These are phyloP conservation scores for Lasioglossum pauxillum DNA, from an alignment of 2,888 invertebrate genomes.

Conservation along the genomic window DNA sequence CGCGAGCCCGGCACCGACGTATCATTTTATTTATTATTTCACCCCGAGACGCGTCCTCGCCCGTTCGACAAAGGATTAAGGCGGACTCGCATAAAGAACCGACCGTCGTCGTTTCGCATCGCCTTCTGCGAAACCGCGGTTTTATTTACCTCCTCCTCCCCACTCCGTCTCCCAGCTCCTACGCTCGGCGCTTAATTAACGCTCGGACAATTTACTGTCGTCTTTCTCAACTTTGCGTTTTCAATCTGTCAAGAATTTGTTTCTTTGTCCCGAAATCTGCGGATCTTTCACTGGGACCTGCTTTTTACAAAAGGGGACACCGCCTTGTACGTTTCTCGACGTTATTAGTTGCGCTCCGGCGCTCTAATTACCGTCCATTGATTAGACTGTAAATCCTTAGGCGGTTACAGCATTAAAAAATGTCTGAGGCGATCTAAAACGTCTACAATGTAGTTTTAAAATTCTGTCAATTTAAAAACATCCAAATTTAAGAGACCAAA, in stretches of 20 bases:
- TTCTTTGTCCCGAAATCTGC: background rate
- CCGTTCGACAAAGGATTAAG: slow-evolving; percentile 62
- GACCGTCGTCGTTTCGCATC: slow-evolving; percentile 55
- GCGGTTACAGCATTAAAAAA: background rate
- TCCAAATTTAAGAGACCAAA: background rate
- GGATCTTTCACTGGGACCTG: background rate
- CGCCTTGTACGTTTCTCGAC: background rate
- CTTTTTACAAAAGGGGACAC: background rate
- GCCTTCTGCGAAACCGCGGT: slow-evolving; percentile 45
- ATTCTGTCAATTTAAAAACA: background rate
- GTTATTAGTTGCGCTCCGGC: background rate
- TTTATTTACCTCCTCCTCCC: slow-evolving; percentile 23
- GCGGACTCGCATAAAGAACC: slow-evolving; percentile 65
- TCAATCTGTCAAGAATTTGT: background rate
- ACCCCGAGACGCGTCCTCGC: slow-evolving; percentile 47
- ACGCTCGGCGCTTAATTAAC: slow-evolving; percentile 61
- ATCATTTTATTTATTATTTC: slow-evolving; percentile 76
- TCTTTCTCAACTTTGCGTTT: background rate
- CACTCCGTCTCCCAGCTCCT: slow-evolving; percentile 19
- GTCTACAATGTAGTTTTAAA: background rate
- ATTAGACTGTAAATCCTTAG: background rate
- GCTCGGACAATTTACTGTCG: background rate
- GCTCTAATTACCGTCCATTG: background rate
- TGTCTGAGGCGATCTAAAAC: too few species aligned
- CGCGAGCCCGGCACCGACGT: slow-evolving; percentile 65